Evolutionary conservation across 2,113 vertebrate species (phyloP), one percentile per base, ranked within the genome.

Genomic region (Columbina picui): DNA sequence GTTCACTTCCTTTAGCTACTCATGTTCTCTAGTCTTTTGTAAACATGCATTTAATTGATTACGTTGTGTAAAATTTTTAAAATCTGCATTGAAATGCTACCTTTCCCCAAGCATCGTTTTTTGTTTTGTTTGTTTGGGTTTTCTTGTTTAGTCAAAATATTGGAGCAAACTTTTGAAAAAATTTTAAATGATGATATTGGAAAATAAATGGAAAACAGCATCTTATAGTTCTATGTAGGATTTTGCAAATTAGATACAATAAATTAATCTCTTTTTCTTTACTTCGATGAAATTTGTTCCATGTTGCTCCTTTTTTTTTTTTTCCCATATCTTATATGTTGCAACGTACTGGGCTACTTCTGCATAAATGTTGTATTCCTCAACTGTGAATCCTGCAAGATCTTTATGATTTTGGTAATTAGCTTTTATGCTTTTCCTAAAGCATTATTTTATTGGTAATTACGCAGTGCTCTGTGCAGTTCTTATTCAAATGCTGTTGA

Each of bases 301-400:
- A 9, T 13, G 2, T 25, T 55, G 7, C 21, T 94, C 38, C 83
- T 49, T 9, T 61, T 67, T 45, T 67, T 39, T 18, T 6, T 6
- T 34, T 88, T 70, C 78, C 10, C 4, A 16, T 3, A 20, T 63
- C 5, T 38, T 74, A 1, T 5, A 5, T 32, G 3, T 77, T 86
- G 10, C 12, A 38, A 57, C 0, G 0, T n/a, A 47, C 4, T 52
- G 12, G 3, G 20, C 71, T 87, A 7, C 49, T 76, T 88, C 55
- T 84, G 15, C n/a, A 18, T 20, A 61, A 21, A 7, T 86, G 20
- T 0, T 61, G 19, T 12, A 49, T 60, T 86, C 13, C 5, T 90
- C 18, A 52, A 3, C 12, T 21, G 16, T 39, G 39, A 29, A 22
- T 93, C n/a, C 69, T 82, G 4, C 17, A 64, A 60, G 53, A 49